phyloP scores from a whole-genome alignment of 1,140 invertebrate genomes.

The Pogonognathellus flavescens region DNA sequence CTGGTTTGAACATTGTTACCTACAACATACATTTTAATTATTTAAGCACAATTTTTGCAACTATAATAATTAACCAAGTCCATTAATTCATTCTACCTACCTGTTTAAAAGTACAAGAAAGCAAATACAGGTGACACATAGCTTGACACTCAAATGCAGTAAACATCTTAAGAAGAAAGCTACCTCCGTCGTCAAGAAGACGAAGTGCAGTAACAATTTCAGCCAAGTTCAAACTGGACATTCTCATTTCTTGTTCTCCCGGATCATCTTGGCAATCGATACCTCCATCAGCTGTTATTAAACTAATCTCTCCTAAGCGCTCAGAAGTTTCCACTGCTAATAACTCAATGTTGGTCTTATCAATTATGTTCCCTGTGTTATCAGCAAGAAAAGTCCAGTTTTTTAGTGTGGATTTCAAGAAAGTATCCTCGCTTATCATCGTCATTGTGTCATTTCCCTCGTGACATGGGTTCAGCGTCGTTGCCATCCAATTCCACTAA shows the following conservation, averaged over 20 bases:
- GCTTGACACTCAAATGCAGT: constrained; percentile 89
- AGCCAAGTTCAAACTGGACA: constrained; percentile 83
- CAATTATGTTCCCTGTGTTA: constrained; percentile 85
- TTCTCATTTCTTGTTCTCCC: constrained; percentile 85
- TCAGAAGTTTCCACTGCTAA: constrained; percentile 72
- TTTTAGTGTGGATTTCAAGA: constrained; percentile 82
- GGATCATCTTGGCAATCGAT: constrained; percentile 87
- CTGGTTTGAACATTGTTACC: constrained; percentile 83
- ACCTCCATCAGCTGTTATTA: constrained; percentile 94
- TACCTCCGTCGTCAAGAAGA: constrained; percentile 80
- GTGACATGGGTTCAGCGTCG: constrained; percentile 91
- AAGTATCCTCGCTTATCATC: constrained; percentile 88
- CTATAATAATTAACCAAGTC: too few species aligned
- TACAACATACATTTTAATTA: constrained; percentile 61
- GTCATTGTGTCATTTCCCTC: constrained; percentile 82
- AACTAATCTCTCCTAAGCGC: constrained; percentile 68
- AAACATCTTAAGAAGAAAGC: constrained; percentile 92
- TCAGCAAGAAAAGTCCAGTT: constrained; percentile 91
- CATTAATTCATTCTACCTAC: constrained; percentile 67
- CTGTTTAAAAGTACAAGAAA: constrained; percentile 81
- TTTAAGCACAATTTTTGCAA: too few species aligned
- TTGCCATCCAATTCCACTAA: constrained; percentile 80
- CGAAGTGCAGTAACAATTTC: constrained; percentile 84
- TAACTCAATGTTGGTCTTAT: constrained; percentile 76
- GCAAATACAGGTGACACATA: constrained; percentile 83